These are phyloP conservation scores for Cepaea nemoralis DNA, from an alignment of 1,140 invertebrate genomes.

Conservation along the genomic window DNA sequence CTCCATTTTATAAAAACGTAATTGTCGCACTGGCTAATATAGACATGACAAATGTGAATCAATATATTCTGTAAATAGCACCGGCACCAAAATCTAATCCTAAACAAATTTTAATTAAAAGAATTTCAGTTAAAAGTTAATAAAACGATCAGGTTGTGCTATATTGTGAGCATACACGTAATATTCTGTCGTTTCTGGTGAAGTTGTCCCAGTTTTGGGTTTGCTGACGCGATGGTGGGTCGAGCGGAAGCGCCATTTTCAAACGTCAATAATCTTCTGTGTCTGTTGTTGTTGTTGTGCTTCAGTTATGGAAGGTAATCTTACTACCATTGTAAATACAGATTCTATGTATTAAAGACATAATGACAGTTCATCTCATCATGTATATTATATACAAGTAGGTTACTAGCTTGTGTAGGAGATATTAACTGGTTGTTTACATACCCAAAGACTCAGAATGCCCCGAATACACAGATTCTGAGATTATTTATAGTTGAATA, in stretches of 20 bases:
- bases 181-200: neutral
- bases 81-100: neutral
- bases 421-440: too few relatives aligned
- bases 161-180: neutral
- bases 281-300: too few relatives aligned
- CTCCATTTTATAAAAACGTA: constrained; percentile 15
- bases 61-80: neutral
- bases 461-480: too few relatives aligned
- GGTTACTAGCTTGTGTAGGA: too few relatives aligned
- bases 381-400: too few relatives aligned
- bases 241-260: neutral
- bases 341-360: too few relatives aligned
- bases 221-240: neutral
- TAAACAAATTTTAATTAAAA: neutral
- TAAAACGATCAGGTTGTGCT: neutral
- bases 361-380: too few relatives aligned
- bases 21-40: neutral
- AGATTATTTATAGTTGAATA: too few relatives aligned
- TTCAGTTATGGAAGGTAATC: too few relatives aligned
- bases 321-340: too few relatives aligned
- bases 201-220: neutral
- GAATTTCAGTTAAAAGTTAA: neutral
- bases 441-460: too few relatives aligned
- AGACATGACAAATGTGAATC: neutral
- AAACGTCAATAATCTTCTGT: too few relatives aligned